Evolutionary conservation across 2,113 vertebrate genomes (phyloP).

Genomic region (Oncorhynchus gorbuscha): DNA sequence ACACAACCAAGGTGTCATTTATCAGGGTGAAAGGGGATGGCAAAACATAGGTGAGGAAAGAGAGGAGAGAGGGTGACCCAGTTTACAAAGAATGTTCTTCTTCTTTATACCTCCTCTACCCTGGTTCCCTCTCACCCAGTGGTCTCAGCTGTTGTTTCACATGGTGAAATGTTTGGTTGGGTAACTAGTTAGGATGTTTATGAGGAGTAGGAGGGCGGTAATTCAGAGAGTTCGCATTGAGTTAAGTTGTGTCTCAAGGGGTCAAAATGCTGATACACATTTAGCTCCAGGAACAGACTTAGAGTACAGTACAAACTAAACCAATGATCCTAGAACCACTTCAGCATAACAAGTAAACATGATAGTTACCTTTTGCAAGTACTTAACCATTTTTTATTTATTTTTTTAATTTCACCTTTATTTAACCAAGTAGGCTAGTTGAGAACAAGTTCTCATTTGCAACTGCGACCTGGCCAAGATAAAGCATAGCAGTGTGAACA

Average conservation of each 20-base stretch:
- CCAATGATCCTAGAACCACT: neutral
- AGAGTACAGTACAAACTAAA: neutral
- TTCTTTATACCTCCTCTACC: neutral
- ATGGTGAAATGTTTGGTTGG: neutral
- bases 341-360: neutral
- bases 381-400: neutral
- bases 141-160: neutral
- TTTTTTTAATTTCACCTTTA: too few relatives aligned
- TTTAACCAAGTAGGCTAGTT: too few relatives aligned
- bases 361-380: constrained; percentile 1
- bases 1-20: neutral
- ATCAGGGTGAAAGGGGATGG: neutral
- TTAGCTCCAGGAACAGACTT: neutral
- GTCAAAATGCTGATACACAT: neutral
- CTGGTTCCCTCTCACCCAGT: constrained; percentile 25
- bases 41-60: neutral
- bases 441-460: too few relatives aligned
- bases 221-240: too few relatives aligned
- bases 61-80: neutral
- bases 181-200: neutral
- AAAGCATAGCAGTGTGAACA: too few relatives aligned
- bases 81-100: neutral
- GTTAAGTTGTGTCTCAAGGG: neutral
- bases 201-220: too few relatives aligned
- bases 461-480: too few relatives aligned